Conservation (phyloP, 2,888 invertebrate genomes). For the Erebia aethiops region DNA sequence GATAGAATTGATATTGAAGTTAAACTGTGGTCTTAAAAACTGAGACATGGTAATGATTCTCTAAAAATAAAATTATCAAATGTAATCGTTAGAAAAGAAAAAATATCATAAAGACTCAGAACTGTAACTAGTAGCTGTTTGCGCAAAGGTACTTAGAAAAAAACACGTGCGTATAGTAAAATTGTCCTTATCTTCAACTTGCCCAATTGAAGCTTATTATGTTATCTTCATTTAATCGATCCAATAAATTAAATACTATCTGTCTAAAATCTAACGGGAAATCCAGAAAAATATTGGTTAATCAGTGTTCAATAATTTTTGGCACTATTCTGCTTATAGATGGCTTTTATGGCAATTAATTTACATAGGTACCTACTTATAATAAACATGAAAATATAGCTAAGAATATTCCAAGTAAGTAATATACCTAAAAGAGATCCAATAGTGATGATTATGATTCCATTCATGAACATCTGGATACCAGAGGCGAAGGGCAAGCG, state of each 20-base stretch:
- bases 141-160: too few relatives aligned
- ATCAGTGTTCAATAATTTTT: not conserved
- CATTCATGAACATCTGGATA: constrained; percentile 87
- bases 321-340: too few relatives aligned
- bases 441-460: constrained; percentile 82
- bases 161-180: too few relatives aligned
- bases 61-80: too few relatives aligned
- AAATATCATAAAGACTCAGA: too few relatives aligned
- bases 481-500: constrained; percentile 86
- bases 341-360: not conserved
- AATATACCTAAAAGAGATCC: constrained; percentile 85
- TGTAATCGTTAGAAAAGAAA: too few relatives aligned
- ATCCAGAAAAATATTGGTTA: too few relatives aligned
- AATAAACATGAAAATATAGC: not conserved
- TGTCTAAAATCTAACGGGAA: not conserved
- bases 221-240: too few relatives aligned
- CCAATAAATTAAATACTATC: not conserved
- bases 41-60: too few relatives aligned
- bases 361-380: too few relatives aligned
- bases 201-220: too few relatives aligned
- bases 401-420: not conserved
- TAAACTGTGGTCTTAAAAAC: not conserved
- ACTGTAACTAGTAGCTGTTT: too few relatives aligned
- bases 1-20: not conserved
- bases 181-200: not conserved